Evolutionary conservation across 1,140 invertebrate species (phyloP).

Genomic region (Drosophila eugracilis): DNA sequence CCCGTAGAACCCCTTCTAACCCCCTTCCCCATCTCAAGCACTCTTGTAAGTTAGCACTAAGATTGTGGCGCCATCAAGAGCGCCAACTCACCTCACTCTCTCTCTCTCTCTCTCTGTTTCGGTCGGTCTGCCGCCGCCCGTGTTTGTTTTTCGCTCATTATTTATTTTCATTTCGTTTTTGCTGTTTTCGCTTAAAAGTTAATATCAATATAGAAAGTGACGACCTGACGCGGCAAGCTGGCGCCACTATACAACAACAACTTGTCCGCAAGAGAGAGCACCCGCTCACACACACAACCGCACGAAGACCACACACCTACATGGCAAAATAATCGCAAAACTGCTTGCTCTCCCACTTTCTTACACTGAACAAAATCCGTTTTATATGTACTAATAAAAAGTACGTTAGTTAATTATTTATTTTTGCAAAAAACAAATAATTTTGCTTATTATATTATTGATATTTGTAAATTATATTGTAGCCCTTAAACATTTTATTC

Average conservation of each 20-base stretch:
- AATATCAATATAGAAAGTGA: conserved; percentile 83
- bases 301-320: conserved; percentile 23
- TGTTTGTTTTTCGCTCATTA: conserved; percentile 82
- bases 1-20: conserved; percentile 17
- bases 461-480: too few species aligned
- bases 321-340: conserved; percentile 25
- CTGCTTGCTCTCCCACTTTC: neutral
- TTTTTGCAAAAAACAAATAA: too few species aligned
- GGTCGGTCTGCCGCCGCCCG: conserved; percentile 40
- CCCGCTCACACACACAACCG: conserved; percentile 16
- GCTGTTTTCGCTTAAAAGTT: conserved; percentile 83
- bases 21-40: conserved; percentile 44
- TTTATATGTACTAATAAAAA: neutral
- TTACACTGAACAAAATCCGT: neutral
- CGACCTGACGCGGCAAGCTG: conserved; percentile 80
- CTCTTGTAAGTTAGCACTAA: conserved; percentile 69
- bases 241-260: conserved; percentile 64
- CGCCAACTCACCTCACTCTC: conserved; percentile 48
- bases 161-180: conserved; percentile 82
- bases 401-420: too few species aligned
- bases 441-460: too few species aligned
- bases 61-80: conserved; percentile 58
- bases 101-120: conserved; percentile 23
- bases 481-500: neutral
- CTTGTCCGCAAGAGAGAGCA: conserved; percentile 31